phyloP scores from a whole-genome alignment of 1,140 invertebrate genomes.

The Euglossa dilemma region DNA sequence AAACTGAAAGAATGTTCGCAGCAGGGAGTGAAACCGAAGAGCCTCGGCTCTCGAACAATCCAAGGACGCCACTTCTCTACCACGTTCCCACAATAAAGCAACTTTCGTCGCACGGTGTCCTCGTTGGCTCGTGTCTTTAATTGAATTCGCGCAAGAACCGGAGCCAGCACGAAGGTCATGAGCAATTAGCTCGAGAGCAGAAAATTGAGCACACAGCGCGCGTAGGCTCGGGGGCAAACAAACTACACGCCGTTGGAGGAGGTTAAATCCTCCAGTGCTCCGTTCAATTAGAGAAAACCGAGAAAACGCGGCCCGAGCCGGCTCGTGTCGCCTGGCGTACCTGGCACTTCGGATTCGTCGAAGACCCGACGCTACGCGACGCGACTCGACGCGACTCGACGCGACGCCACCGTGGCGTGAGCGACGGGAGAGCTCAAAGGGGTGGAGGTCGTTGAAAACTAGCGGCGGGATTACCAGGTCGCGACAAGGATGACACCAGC shows the following conservation, averaged over 20 bases:
- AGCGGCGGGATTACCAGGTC: conserved; percentile 49
- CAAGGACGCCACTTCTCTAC: neutral
- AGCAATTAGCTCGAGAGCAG: conserved; percentile 7
- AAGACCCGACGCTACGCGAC: neutral
- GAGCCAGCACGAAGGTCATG: conserved; percentile 19
- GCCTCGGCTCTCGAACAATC: neutral
- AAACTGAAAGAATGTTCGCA: no score
- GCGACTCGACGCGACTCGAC: neutral
- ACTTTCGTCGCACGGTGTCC: neutral
- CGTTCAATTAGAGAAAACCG: conserved; percentile 61
- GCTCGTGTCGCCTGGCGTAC: neutral
- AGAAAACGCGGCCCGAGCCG: conserved; percentile 16
- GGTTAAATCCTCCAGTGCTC: conserved; percentile 42
- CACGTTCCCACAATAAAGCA: no score
- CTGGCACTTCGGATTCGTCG: conserved; percentile 13
- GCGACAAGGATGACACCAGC: conserved; percentile 36
- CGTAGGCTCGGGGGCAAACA: conserved; percentile 1
- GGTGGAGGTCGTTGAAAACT: conserved; percentile 31
- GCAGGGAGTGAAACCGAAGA: neutral
- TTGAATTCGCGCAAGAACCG: neutral
- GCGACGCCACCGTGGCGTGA: neutral
- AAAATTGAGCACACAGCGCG: neutral
- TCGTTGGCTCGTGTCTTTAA: conserved; percentile 9
- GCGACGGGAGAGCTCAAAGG: neutral
- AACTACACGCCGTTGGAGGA: neutral